A percentile compares a stretch with the other conserved stretches of the same genome.
phyloP scores from a whole-genome alignment of 2,113 vertebrate genomes.

The Thermophis baileyi region DNA sequence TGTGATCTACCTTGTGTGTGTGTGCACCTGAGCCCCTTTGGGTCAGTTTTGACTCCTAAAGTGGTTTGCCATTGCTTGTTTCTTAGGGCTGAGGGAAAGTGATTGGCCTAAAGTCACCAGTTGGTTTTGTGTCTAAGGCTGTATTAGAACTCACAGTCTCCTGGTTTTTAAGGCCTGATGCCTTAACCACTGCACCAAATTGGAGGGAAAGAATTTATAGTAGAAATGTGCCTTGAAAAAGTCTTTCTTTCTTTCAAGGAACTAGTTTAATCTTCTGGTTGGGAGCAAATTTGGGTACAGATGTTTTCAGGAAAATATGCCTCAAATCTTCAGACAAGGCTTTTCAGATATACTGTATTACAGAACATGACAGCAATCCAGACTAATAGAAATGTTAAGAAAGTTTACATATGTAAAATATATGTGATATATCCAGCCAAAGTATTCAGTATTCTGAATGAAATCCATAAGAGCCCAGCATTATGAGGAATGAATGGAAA shows the following conservation, averaged over 20 bases:
- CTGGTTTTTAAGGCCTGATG: not conserved
- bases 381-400: not conserved
- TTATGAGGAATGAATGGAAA: not conserved
- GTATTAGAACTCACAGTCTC: not conserved
- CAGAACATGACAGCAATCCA: not conserved
- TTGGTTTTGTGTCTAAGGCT: not conserved
- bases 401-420: not conserved
- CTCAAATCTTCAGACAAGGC: not conserved
- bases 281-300: not conserved
- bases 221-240: not conserved
- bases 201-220: not conserved
- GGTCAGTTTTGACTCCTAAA: not conserved
- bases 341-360: not conserved
- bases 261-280: not conserved
- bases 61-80: not conserved
- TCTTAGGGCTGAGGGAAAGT: not conserved
- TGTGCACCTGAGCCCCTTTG: not conserved
- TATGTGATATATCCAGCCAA: not conserved
- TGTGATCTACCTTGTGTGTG: not conserved
- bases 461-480: not conserved
- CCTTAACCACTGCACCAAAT: not conserved
- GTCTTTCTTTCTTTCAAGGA: not conserved
- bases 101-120: not conserved
- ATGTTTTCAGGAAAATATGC: not conserved
- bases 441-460: not conserved